phyloP scores from a whole-genome alignment of 2,797 vertebrate genomes.

The Sebastes matsubarae region DNA sequence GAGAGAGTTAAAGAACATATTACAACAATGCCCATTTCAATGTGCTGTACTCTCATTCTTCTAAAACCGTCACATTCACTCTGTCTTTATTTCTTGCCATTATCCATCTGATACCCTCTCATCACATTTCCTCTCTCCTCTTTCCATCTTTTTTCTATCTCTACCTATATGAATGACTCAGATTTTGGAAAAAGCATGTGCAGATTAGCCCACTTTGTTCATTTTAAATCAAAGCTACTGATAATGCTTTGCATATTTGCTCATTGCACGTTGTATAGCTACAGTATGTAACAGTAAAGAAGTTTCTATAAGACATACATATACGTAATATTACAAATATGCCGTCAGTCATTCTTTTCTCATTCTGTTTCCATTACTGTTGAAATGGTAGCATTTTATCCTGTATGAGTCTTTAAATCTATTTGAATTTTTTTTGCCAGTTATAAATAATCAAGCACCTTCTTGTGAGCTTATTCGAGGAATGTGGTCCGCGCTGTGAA shows the following conservation, averaged over 20 bases:
- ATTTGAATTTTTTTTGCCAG: neutral
- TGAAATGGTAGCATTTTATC: slow-evolving; percentile 78
- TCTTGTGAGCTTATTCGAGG: slow-evolving; percentile 34
- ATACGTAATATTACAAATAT: slow-evolving; percentile 7
- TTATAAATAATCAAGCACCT: slow-evolving; percentile 3
- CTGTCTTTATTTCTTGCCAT: slow-evolving; percentile 38
- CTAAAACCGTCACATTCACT: slow-evolving; percentile 9
- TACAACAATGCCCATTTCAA: slow-evolving; percentile 79
- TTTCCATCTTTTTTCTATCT: slow-evolving; percentile 27
- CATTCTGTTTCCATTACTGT: slow-evolving; percentile 73
- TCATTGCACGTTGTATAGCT: slow-evolving; percentile 54
- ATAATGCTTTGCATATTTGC: slow-evolving; percentile 66
- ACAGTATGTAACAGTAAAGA: neutral
- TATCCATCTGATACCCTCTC: slow-evolving; percentile 15
- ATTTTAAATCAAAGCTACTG: slow-evolving; percentile 56
- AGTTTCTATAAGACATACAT: neutral
- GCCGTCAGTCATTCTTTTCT: slow-evolving; percentile 49
- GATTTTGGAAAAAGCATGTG: slow-evolving; percentile 60
- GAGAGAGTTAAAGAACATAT: slow-evolving; percentile 31
- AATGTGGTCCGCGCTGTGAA: slow-evolving; percentile 33
- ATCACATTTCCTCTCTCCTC: slow-evolving; percentile 38
- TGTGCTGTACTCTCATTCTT: slow-evolving; percentile 46
- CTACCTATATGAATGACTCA: slow-evolving; percentile 43
- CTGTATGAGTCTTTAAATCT: slow-evolving; percentile 53
- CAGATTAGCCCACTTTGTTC: slow-evolving; percentile 42